Evolutionary conservation across 2,888 invertebrate genomes (phyloP), one percentile per base, ranked within the genome.

Genomic region (Girardia tigrina): DNA sequence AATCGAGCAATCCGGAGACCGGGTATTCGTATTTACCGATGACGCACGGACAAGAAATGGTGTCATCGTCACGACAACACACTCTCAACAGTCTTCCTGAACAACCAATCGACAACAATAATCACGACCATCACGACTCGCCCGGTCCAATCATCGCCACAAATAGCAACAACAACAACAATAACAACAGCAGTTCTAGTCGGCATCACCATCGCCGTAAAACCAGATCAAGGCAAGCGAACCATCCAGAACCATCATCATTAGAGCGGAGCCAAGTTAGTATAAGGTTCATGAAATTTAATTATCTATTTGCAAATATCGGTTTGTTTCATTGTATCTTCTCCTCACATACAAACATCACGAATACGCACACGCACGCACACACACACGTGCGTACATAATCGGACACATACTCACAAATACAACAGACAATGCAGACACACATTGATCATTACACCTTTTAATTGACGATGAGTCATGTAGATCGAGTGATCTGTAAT

Each of bases 241-340:
- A 56, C 23, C n/a, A 56, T 56, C 56, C 4, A 8, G 56, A 56
- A 23, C 56, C 56, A n/a, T 20, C 56, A 23, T 56, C 56, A 56
- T n/a, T 56, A 56, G 56, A 56, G 23, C 56, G 56, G 56, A 56
- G 56, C 56, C 56, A 56, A 56, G 56, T 56, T 56, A 56, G 56
- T 56, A n/a, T 56, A 56, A 56, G 56, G 56, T 56, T 56, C 56
- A 56, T 56, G 56, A 4, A 56, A n/a, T 56, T 56, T 12, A 36
- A 56, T 56, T 56, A 23, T 56, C 56, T 56, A 56, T n/a, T 56
- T 56, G 4, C n/a, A n/a, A 4, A 56, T 36, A 12, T 12, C 16
- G 16, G 16, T 36, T 12, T 36, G 12, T 36, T 36, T 36, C 36
- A 36, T 36, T 36, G 12, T 36, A 36, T 16, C 8, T 36, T 16